Base-by-base conservation (phyloP, 1,140 invertebrate species). In the Rhagoletis zephyria region DNA sequence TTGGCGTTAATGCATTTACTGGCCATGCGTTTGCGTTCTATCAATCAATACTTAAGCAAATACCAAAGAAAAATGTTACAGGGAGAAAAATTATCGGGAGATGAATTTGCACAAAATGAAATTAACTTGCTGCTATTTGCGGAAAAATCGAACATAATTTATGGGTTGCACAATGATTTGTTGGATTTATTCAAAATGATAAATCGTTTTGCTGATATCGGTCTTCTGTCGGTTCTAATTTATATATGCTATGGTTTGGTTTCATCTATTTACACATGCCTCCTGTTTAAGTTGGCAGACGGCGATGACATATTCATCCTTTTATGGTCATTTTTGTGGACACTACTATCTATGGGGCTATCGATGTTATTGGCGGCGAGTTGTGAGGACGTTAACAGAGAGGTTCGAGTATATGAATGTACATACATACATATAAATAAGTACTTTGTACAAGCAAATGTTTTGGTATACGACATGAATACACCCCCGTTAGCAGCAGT, bases 121-220 rank as follows among this genome's bases (percentile, higher is more conserved):
- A 16, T 1, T 4, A 81, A 19, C 56, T 59, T 81, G 10, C 48
- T 7, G 6, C 1, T 56, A 19, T 81, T 81, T 56, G 74, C 48
- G 16, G 16, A 51, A 12, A 56, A 56, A 19, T 81, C 48, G 48
- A 4, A 42, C 6, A 19, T 81, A 6, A 81, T 81, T 10, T 81
- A 81, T 56, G 16, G 74, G 9, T 81, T 81, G n/a, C 48, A 81
- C 7, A 12, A 16, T 14, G 74, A 81, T 10, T 56, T 81, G n/a
- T 19, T 81, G 16, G 48, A 81, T 51, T 10, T 81, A 56, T 81
- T n/a, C 1, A 81, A 81, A 56, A 81, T 81, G 74, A 81, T 81
- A 4, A 81, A 81, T 4, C 14, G 42, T 3, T 81, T 56, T 9
- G 74, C 74, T n/a, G 48, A 48, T 56, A 19, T 81, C 16, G 74